Evolutionary conservation across 2,888 invertebrate species (phyloP).

Genomic region (Halictus quadricinctus): DNA sequence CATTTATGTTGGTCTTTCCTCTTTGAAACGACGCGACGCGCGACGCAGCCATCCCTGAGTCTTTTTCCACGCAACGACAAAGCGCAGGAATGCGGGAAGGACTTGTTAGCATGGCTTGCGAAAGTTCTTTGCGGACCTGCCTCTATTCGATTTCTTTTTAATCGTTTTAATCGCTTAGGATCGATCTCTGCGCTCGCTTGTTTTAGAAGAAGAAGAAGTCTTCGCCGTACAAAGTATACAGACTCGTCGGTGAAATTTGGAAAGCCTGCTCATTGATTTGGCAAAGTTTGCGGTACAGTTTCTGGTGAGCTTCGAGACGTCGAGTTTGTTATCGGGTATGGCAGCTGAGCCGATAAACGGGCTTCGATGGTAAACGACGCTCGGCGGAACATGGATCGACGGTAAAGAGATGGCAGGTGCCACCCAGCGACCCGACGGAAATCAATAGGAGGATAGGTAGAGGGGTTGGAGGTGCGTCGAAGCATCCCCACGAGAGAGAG

Average conservation of each 20-base stretch:
- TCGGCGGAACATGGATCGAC: slow-evolving; percentile 16
- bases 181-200: neutral
- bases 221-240: too few species aligned
- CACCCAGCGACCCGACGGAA: slow-evolving; percentile 67
- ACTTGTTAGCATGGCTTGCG: neutral
- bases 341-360: slow-evolving; percentile 1
- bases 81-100: neutral
- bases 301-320: neutral
- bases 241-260: neutral
- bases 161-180: neutral
- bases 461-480: slow-evolving; percentile 67
- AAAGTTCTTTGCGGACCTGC: neutral
- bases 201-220: neutral
- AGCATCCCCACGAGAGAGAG: slow-evolving; percentile 59
- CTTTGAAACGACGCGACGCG: neutral
- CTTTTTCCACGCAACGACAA: neutral
- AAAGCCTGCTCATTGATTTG: neutral
- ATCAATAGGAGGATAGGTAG: slow-evolving; percentile 76
- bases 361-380: neutral
- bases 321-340: neutral
- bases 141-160: neutral
- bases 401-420: slow-evolving; percentile 76
- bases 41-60: neutral
- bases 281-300: neutral
- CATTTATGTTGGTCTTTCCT: neutral